Evolutionary conservation across 1,140 invertebrate genomes (phyloP).

Genomic region (Zophobas atratus): DNA sequence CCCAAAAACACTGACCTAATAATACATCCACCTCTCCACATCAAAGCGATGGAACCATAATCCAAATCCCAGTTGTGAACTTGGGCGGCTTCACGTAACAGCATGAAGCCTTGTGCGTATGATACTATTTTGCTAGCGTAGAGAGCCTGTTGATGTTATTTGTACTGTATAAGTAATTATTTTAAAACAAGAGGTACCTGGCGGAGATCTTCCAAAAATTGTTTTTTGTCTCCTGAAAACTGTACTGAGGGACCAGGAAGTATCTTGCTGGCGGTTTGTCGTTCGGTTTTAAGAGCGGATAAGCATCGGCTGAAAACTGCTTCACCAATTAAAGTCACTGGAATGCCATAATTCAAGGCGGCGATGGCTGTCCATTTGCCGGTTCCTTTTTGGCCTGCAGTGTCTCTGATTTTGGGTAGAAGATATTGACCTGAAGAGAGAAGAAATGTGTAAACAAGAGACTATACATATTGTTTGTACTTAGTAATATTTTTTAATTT

Average conservation of each 20-base stretch:
- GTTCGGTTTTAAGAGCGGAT: conserved; percentile 85
- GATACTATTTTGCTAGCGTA: conserved; percentile 99
- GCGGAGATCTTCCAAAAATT: conserved; percentile 83
- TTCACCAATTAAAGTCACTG: conserved; percentile 98
- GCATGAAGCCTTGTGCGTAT: conserved; percentile 99
- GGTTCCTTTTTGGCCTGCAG: conserved; percentile 99
- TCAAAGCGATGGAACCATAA: conserved; percentile 97
- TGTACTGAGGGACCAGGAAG: conserved; percentile 80
- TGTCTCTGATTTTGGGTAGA: conserved; percentile 94
- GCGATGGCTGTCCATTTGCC: conserved; percentile 99
- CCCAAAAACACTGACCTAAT: conserved; percentile 97
- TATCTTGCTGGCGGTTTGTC: conserved; percentile 84
- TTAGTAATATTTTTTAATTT: too few relatives aligned
- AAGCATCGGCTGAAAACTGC: conserved; percentile 97
- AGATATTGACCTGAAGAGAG: conserved; percentile 74
- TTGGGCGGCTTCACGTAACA: conserved; percentile 94
- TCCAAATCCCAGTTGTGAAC: conserved; percentile 96
- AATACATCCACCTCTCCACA: conserved; percentile 99
- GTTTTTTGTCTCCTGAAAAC: conserved; percentile 80
- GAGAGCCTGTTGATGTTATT: conserved; percentile 80
- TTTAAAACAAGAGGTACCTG: conserved; percentile 68
- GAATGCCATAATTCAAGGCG: conserved; percentile 96
- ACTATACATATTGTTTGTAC: neutral
- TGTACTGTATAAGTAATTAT: conserved; percentile 19
- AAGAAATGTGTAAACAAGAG: neutral